Base-by-base conservation (phyloP, 2,113 vertebrate genomes). In the Poeciliopsis occidentalis region DNA sequence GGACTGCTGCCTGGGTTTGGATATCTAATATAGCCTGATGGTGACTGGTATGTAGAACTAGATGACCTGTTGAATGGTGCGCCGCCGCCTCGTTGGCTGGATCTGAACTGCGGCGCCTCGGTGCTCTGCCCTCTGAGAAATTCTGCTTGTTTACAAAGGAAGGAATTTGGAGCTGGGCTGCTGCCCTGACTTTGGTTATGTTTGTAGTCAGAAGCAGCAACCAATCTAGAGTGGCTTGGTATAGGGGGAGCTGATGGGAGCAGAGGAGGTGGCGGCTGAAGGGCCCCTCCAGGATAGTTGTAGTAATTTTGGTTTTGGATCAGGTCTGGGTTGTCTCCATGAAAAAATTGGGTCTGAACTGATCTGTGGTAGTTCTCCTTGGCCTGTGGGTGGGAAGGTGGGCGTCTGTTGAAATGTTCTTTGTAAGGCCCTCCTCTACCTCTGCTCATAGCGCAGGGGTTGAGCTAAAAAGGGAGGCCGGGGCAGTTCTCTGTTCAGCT, bases 371-470 rank as follows among this genome's bases (percentile, higher is more conserved):
- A 79, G 51, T 63, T 81, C 19, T 87, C 80, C 75, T 89, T 93
- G 67, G 81, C 74, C 70, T 90, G 89, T 39, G 81, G 65, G 63
- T 84, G 60, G 27, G 93, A 73, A 24, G 78, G 75, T 29, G 73
- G 79, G 75, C 89, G 83, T 60, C 73, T 78, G 54, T 86, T 69
- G 57, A 74, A 90, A 32, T 89, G 89, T 91, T 95, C 91, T 87
- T 84, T 93, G 76, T 71, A 68, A 84, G 88, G 83, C 90, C 92
- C 93, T 91, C 92, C 92, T 94, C 92, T 93, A 90, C 94, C 94
- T 94, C 94, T 95, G 94, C 94, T 95, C 94, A 95, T 95, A 95
- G 91, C 94, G 94, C 94, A 95, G 94, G 91, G 93, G 91, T 87
- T 83, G 92, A 84, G 88, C 34, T 30, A 44, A 34, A 84, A 57